Conservation (phyloP, 2,888 invertebrate species). For the Tenthredo livida region DNA sequence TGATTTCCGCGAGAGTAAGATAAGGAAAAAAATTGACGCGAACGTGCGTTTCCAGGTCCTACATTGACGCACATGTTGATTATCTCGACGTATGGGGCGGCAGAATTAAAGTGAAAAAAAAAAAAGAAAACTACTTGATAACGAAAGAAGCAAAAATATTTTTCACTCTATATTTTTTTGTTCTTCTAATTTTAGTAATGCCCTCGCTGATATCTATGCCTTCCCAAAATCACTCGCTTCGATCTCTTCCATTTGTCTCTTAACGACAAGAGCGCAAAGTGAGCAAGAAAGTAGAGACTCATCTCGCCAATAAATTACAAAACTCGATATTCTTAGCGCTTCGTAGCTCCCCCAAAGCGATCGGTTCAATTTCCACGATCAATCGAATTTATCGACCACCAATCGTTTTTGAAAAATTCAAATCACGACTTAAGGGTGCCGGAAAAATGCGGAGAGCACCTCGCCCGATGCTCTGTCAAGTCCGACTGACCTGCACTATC, state of each 20-base stretch:
- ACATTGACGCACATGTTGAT: not conserved
- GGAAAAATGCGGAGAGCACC: not conserved
- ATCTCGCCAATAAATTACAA: not conserved
- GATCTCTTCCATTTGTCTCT: conserved; percentile 67
- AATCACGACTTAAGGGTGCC: not conserved
- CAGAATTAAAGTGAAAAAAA: not conserved
- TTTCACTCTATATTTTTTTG: too few relatives aligned
- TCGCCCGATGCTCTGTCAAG: conserved; percentile 65
- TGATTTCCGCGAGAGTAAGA: not conserved
- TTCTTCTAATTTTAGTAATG: not conserved
- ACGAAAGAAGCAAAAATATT: not conserved
- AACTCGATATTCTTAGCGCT: not conserved
- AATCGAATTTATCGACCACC: too few relatives aligned
- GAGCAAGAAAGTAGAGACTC: conserved; percentile 68
- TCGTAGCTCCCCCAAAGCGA: not conserved
- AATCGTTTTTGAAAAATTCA: too few relatives aligned
- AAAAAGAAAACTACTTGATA: not conserved
- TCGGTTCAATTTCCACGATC: not conserved
- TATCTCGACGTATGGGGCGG: not conserved
- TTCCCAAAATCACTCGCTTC: conserved; percentile 65
- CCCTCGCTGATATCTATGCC: conserved; percentile 71
- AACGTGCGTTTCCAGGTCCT: not conserved
- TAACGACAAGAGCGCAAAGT: conserved; percentile 66
- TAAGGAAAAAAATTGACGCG: not conserved
- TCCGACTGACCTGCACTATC: conserved; percentile 61